These are phyloP conservation scores for Alouatta palliata DNA, from an alignment of 2,113 vertebrate genomes.

Conservation along the genomic window DNA sequence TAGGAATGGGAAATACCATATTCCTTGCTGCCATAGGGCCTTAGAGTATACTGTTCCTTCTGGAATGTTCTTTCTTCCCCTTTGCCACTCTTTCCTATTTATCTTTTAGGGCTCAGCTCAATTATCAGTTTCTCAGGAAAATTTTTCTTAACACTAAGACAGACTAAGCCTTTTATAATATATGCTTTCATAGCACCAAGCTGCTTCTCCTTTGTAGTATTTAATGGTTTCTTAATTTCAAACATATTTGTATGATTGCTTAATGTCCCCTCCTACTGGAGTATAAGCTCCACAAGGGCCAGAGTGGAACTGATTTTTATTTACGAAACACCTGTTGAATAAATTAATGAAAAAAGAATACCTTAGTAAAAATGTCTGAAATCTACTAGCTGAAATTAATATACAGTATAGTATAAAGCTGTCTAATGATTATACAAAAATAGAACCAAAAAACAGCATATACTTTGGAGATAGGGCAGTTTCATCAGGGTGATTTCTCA, in stretches of 20 bases:
- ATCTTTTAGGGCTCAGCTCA: background rate
- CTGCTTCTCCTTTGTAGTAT: background rate
- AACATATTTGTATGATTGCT: background rate
- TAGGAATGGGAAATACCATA: background rate
- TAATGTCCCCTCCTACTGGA: background rate
- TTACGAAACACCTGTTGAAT: background rate
- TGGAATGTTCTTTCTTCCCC: background rate
- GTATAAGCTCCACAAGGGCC: background rate
- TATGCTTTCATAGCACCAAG: background rate
- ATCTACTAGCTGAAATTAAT: slow-evolving; percentile 9
- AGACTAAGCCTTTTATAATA: background rate
- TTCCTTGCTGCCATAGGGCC: background rate
- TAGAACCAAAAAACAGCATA: background rate
- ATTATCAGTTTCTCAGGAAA: background rate
- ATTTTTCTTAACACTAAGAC: background rate
- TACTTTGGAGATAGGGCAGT: background rate
- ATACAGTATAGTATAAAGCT: background rate
- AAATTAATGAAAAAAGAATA: background rate
- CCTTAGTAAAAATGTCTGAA: background rate
- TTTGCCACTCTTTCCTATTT: background rate
- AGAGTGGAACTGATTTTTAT: background rate
- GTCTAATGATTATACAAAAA: background rate
- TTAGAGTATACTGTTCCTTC: background rate
- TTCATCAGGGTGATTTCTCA: slow-evolving; percentile 30
- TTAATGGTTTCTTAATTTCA: background rate